A percentile compares a stretch with the other conserved stretches of the same genome.
Conservation (phyloP, 1,140 invertebrate genomes). For the Temnothorax curvispinosus region DNA sequence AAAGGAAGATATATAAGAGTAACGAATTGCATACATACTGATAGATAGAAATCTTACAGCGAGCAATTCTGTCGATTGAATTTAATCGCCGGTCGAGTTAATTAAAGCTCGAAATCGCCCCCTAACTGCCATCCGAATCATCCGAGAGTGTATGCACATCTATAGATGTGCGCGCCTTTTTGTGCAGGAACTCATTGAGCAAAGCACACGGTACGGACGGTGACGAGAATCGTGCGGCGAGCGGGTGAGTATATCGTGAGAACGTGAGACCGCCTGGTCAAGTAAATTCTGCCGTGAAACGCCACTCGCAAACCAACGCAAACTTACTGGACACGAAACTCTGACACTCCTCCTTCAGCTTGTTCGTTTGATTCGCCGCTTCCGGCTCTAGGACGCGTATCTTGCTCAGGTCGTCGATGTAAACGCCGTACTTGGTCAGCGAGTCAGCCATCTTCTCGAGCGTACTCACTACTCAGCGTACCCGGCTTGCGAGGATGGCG, state of each 20-base stretch:
- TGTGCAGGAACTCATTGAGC: background rate
- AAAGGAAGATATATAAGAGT: background rate
- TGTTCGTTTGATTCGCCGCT: conserved; percentile 90
- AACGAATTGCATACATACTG: background rate
- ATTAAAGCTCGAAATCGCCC: background rate
- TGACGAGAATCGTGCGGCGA: background rate
- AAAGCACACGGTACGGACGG: background rate
- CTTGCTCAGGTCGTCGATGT: conserved; percentile 95
- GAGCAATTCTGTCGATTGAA: background rate
- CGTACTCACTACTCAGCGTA: too few species aligned
- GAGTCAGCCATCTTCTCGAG: conserved; percentile 89
- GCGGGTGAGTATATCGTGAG: background rate
- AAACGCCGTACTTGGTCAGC: conserved; percentile 91
- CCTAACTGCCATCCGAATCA: background rate
- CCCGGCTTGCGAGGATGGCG: too few species aligned
- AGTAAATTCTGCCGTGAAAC: background rate
- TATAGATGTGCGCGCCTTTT: background rate
- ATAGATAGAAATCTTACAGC: background rate
- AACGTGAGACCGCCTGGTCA: too few species aligned
- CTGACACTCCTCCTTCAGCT: conserved; percentile 93
- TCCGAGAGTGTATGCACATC: background rate
- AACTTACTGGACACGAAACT: conserved; percentile 93
- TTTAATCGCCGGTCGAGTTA: background rate
- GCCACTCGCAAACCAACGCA: background rate
- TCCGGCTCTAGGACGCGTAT: conserved; percentile 93